Base-by-base conservation (phyloP, 2,113 vertebrate species). In the Malurus cyaneus region DNA sequence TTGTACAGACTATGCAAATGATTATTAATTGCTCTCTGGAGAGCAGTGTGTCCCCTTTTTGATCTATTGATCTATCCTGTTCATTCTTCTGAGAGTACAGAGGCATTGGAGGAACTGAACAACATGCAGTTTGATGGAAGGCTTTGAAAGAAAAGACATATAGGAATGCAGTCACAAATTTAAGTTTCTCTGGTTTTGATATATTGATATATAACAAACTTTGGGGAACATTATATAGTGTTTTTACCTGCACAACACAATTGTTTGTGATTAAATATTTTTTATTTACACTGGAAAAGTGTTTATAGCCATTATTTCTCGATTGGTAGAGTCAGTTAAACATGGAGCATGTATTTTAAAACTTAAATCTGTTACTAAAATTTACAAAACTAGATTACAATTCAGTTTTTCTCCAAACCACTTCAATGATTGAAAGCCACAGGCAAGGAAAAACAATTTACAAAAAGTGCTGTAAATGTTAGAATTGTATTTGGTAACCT, bases 21-120 rank as follows among this genome's bases (percentile, higher is more conserved):
- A 83, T 86, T 42, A 46, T 67, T 94, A 96, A 94, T 97, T 96
- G 85, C 76, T 96, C 95, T 95, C 93, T 76, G 54, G 95, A 96
- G 96, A 95, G 26, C 8, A 61, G 4, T 56, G 12, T 83, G 59
- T 8, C 42, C 59, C 32, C 42, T 73, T 94, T 82, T 88, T 92
- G 62, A 83, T 95, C 85, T 90, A 50, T 52, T 31, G 47, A 77
- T 91, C 92, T 87, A 85, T 70, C 54, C 52, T 52, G 14, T 44
- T 91, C 52, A 20, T 66, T 96, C 39, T 94, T 77, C 62, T 60
- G 42, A 80, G 26, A 62, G 20, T 47, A 50, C 11, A 92, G 64
- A 83, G 73, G 56, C 56, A 41, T 4, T 29, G 67, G 19, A 82
- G 18, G 32, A 76, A 62, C 21, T 77, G 26, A 62, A 79, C 25